These are phyloP conservation scores for Pyrrhosoma nymphula DNA, from an alignment of 2,888 invertebrate species.

Conservation along the genomic window DNA sequence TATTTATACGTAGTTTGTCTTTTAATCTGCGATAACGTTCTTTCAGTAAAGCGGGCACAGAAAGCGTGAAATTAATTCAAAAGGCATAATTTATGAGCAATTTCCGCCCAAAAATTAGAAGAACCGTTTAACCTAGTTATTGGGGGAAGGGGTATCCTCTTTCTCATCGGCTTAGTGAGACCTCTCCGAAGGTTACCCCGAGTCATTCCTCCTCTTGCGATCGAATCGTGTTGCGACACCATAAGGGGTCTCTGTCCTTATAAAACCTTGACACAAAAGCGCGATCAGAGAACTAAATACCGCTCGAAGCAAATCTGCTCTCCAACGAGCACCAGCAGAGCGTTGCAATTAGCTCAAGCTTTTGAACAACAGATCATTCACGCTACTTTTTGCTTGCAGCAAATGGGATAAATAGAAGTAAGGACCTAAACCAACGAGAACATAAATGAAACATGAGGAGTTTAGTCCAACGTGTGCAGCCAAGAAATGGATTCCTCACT, in stretches of 20 bases:
- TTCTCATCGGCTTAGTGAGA: neutral
- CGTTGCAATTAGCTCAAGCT: neutral
- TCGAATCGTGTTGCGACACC: neutral
- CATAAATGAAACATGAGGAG: too few relatives aligned
- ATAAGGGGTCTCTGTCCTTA: neutral
- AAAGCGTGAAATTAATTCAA: neutral
- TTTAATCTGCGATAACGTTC: too few relatives aligned
- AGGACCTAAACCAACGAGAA: too few relatives aligned
- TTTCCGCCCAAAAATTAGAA: neutral
- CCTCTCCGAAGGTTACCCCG: neutral
- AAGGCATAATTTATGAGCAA: neutral
- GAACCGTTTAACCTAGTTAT: neutral
- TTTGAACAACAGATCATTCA: neutral
- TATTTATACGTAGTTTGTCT: too few relatives aligned
- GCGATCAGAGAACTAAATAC: neutral
- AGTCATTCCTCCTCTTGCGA: slow-evolving; percentile 1
- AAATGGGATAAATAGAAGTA: too few relatives aligned
- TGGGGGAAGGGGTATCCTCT: neutral
- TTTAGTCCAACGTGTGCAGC: too few relatives aligned
- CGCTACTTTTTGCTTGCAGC: too few relatives aligned
- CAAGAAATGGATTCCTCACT: too few relatives aligned
- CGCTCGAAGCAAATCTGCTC: neutral
- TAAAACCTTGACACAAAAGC: slow-evolving; percentile 4
- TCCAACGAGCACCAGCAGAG: neutral
- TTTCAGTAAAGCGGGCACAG: too few relatives aligned